Base-by-base conservation (phyloP, 2,797 vertebrate genomes). In the Hirundo rustica region DNA sequence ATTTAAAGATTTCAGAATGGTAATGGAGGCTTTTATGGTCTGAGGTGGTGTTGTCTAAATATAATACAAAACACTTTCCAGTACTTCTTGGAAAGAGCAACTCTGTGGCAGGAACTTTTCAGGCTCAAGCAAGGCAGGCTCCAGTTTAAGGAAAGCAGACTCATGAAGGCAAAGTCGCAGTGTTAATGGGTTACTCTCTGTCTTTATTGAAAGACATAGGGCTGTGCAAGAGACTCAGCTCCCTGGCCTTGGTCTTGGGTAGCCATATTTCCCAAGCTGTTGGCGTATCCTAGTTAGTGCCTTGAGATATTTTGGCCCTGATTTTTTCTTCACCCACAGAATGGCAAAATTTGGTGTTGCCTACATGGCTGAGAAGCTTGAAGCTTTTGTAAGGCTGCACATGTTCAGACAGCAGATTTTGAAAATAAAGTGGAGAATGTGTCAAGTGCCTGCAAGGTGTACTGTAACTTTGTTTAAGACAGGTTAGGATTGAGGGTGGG, bases 371-470 rank as follows among this genome's bases (percentile, higher is more conserved):
- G 51, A 48, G 47, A 66, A 91, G 26, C 40, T 79, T 66, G 73
- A 58, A 90, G 40, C 38, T 83, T 81, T 92, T 72, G 73, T 88
- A 67, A 81, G n/a, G 60, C 53, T 89, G n/a, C 66, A 42, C 61
- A 30, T 70, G 83, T 84, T 81, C 76, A 86, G 89, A 64, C 92
- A 91, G 58, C 45, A 85, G 60, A 55, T 83, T 88, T 92, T 80
- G 82, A 54, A 94, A 93, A 55, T 64, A 34, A 78, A 57, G n/a
- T 62, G 68, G 58, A 83, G 81, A 88, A 80, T 42, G 58, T 83
- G 74, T 89, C 60, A 82, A 85, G 85, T 61, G 77, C 58, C 80
- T 92, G 64, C 68, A 88, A 94, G 89, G 74, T 79, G 80, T 92
- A 75, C 34, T 57, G 61, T 68, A 91, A 60, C 73, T 94, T 81